Evolutionary conservation across 2,888 invertebrate genomes (phyloP), one percentile per base, ranked within the genome.

Genomic region (Drosophila leonis): DNA sequence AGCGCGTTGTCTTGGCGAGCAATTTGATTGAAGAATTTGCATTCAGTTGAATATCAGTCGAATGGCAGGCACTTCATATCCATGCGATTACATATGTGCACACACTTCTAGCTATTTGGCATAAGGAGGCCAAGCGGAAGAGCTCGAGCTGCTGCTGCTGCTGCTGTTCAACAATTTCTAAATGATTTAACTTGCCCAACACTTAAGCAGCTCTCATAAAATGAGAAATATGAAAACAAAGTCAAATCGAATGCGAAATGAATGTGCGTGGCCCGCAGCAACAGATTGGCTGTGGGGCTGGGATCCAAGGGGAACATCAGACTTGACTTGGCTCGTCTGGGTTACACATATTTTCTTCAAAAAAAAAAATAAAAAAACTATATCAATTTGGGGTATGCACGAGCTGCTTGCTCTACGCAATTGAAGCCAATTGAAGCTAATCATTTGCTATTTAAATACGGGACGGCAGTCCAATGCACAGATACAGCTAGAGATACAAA

Each of bases 401-500:
- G 54, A 66, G 67, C 87, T 56, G 85, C 78, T 80, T 56, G 85
- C 77, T 80, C 78, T 74, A 75, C 71, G 88, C 91, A 92, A 92
- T 92, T 92, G 92, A 90, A 91, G 84, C 86, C 91, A 92, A 92
- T 92, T 92, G 89, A 92, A 66, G 87, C 91, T 91, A 92, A 91
- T 92, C 87, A 92, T 88, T 90, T 82, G 86, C 86, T 86, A 88
- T 90, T 84, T 82, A 78, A 82, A 80, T 82, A 70, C 70, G 75
- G 70, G 63, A 75, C 78, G 73, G 60, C 65, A 78, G 62, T 61
- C 55, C 48, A 60, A 46, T 66, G 66, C 66, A 62, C 66, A 66
- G 66, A 65, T 51, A 72, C 70, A 72, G 65, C 10, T 56, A 56
- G 2, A 59, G 52, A 35, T 68, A 62, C 48, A 5, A n/a, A 29